Evolutionary conservation across 2,113 vertebrate species (phyloP).

Genomic region (Ctenodactylus gundi): DNA sequence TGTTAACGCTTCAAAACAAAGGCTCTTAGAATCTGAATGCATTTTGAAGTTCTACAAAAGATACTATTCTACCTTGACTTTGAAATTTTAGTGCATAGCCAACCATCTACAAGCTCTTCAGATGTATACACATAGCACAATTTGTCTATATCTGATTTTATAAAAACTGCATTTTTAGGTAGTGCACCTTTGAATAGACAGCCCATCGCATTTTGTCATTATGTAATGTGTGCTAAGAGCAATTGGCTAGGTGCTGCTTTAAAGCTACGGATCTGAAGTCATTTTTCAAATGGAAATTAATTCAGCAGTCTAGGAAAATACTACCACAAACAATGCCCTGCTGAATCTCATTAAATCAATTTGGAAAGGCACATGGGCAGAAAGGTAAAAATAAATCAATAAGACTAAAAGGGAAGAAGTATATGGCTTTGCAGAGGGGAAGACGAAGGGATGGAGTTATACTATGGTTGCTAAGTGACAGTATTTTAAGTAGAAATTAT

Average conservation of each 20-base stretch:
- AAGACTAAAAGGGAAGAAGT: slow-evolving; percentile 71
- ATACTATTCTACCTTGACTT: slow-evolving; percentile 42
- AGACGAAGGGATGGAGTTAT: neutral
- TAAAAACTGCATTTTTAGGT: slow-evolving; percentile 16
- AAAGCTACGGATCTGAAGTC: slow-evolving; percentile 36
- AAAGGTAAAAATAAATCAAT: slow-evolving; percentile 77
- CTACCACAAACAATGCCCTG: slow-evolving; percentile 69
- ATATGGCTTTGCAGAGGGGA: slow-evolving; percentile 39
- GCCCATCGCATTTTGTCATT: slow-evolving; percentile 20
- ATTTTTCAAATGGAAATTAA: slow-evolving; percentile 79
- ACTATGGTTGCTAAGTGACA: slow-evolving; percentile 66
- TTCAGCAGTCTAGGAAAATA: slow-evolving; percentile 76
- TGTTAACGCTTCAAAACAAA: neutral
- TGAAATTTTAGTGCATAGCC: slow-evolving; percentile 12
- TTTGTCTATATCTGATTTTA: neutral
- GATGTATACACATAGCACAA: neutral
- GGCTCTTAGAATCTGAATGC: neutral
- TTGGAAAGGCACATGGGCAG: slow-evolving; percentile 70
- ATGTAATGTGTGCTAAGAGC: slow-evolving; percentile 40
- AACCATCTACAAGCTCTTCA: neutral
- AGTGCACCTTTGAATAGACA: neutral
- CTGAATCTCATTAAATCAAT: slow-evolving; percentile 74
- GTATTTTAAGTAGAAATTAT: slow-evolving; percentile 59
- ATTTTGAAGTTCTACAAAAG: neutral
- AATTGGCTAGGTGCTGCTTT: neutral